These are phyloP conservation scores for Anthonomus grandis DNA, from an alignment of 1,140 invertebrate species.

Conservation along the genomic window DNA sequence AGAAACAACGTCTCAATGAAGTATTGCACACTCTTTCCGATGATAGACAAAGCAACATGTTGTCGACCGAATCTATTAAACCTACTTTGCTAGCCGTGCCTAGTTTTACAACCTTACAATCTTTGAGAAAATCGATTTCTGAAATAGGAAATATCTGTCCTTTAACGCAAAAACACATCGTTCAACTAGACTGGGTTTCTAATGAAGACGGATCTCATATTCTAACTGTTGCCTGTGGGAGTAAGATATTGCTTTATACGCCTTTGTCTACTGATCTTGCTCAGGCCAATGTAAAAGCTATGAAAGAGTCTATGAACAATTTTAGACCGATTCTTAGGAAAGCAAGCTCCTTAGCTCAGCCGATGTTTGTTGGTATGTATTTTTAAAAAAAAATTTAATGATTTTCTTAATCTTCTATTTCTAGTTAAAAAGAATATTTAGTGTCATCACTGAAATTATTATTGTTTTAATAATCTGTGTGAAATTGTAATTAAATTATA, in stretches of 20 bases:
- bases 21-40: conserved; percentile 61
- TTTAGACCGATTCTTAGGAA: conserved; percentile 81
- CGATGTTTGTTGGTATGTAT: conserved; percentile 59
- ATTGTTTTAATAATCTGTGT: too few relatives aligned
- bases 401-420: too few relatives aligned
- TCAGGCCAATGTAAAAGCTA: conserved; percentile 81
- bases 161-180: conserved; percentile 80
- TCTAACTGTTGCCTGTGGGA: conserved; percentile 92
- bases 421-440: too few relatives aligned
- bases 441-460: too few relatives aligned
- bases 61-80: conserved; percentile 70
- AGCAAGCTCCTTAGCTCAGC: conserved; percentile 79
- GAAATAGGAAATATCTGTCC: conserved; percentile 89
- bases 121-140: conserved; percentile 81
- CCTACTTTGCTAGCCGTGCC: conserved; percentile 79
- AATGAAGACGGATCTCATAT: conserved; percentile 99
- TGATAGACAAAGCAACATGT: conserved; percentile 46
- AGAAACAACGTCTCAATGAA: conserved; percentile 73
- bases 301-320: conserved; percentile 49
- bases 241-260: conserved; percentile 83
- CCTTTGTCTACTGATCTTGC: conserved; percentile 86
- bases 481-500: too few relatives aligned
- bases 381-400: not conserved
- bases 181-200: conserved; percentile 98
- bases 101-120: conserved; percentile 89